These are phyloP conservation scores for Polypterus bichir DNA, from an alignment of 2,113 vertebrate species.

Conservation along the genomic window DNA sequence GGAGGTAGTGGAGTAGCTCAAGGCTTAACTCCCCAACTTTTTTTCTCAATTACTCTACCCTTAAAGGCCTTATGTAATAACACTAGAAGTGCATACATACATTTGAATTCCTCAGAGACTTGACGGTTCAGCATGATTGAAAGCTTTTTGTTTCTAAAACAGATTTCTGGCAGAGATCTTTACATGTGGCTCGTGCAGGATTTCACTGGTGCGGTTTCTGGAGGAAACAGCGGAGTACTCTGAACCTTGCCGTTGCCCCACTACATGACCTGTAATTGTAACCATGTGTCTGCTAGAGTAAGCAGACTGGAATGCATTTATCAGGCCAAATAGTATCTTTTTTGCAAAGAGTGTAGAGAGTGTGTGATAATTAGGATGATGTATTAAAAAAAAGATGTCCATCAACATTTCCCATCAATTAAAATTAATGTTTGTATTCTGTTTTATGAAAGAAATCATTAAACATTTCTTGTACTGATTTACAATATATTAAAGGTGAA, in stretches of 20 bases:
- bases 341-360: neutral
- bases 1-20: no score
- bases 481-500: no score
- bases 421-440: no score
- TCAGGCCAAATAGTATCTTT: slow-evolving; percentile 19
- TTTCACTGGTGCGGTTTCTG: slow-evolving; percentile 6
- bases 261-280: slow-evolving; percentile 40
- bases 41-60: no score
- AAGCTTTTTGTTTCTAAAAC: neutral
- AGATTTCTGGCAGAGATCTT: neutral
- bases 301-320: slow-evolving; percentile 32
- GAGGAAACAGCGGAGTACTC: neutral
- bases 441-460: no score
- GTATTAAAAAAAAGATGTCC: no score
- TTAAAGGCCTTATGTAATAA: neutral
- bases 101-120: neutral
- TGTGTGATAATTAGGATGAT: neutral
- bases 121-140: neutral
- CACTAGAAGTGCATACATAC: neutral
- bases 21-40: no score
- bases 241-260: slow-evolving; percentile 2
- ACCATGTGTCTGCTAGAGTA: slow-evolving; percentile 45
- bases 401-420: no score
- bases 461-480: no score
- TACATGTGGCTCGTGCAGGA: neutral